Percentiles rank a stretch among this genome's conserved stretches.
These are phyloP conservation scores for Mallotus villosus DNA, from an alignment of 2,797 vertebrate genomes.

Conservation along the genomic window DNA sequence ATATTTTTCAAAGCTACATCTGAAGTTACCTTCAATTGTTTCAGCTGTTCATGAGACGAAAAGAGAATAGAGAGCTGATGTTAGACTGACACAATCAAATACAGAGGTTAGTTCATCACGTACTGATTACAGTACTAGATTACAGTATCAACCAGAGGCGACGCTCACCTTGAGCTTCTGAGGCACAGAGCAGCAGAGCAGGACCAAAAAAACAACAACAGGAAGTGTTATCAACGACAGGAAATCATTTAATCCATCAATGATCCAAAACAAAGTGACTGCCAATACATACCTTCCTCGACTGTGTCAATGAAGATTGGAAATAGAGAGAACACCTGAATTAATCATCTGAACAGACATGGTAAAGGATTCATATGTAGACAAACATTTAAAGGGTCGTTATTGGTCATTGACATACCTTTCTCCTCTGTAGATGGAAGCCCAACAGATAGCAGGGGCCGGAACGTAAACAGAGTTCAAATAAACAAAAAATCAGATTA, in stretches of 20 bases:
- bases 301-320: too few relatives aligned
- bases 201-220: not conserved
- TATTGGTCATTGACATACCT: too few relatives aligned
- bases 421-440: too few relatives aligned
- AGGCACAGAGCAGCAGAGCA: not conserved
- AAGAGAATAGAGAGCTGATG: constrained; percentile 6
- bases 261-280: not conserved
- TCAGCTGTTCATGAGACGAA: constrained; percentile 2
- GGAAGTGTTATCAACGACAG: not conserved
- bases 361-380: too few relatives aligned
- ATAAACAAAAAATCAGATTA: too few relatives aligned
- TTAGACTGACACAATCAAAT: not conserved
- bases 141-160: not conserved
- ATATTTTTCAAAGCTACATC: not conserved
- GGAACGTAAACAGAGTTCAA: too few relatives aligned
- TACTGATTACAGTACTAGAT: too few relatives aligned
- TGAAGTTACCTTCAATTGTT: constrained; percentile 4
- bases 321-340: too few relatives aligned
- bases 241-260: not conserved
- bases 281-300: too few relatives aligned
- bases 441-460: too few relatives aligned
- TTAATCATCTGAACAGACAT: too few relatives aligned
- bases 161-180: constrained; percentile 9
- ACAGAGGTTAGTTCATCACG: not conserved
- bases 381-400: too few relatives aligned